phyloP scores from a whole-genome alignment of 2,888 invertebrate genomes.

The Tridacna gigas region DNA sequence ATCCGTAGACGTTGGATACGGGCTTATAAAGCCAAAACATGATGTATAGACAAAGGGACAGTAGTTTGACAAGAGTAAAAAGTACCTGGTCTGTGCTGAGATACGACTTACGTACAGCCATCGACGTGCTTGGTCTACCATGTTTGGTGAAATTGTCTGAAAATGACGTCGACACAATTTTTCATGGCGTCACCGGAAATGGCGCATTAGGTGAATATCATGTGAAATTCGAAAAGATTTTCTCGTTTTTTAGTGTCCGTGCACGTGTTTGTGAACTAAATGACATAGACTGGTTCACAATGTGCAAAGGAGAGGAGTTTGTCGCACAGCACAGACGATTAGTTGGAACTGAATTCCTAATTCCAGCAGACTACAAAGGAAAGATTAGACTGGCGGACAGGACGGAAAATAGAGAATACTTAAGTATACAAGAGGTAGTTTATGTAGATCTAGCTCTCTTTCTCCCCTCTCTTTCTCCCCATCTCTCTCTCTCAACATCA shows the following conservation, averaged over 20 bases:
- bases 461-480: no score
- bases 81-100: slow-evolving; percentile 51
- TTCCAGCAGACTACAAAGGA: slow-evolving; percentile 51
- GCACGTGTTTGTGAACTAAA: slow-evolving; percentile 46
- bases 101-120: slow-evolving; percentile 58
- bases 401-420: slow-evolving; percentile 38
- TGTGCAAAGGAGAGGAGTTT: slow-evolving; percentile 49
- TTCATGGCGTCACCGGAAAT: background rate
- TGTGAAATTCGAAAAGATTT: slow-evolving; percentile 35
- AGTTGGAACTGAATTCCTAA: slow-evolving; percentile 42
- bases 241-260: slow-evolving; percentile 41
- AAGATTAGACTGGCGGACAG: slow-evolving; percentile 40
- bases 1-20: no score
- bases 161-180: background rate
- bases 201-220: background rate
- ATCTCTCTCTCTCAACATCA: no score
- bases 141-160: slow-evolving; percentile 48
- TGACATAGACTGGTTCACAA: slow-evolving; percentile 49
- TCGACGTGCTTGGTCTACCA: slow-evolving; percentile 53
- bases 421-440: slow-evolving; percentile 49
- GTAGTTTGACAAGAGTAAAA: background rate
- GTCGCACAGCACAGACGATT: slow-evolving; percentile 29
- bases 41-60: slow-evolving; percentile 24
- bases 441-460: no score
- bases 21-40: background rate